Evolutionary conservation across 2,113 vertebrate genomes (phyloP).

Genomic region (Tragelaphus buxtoni): DNA sequence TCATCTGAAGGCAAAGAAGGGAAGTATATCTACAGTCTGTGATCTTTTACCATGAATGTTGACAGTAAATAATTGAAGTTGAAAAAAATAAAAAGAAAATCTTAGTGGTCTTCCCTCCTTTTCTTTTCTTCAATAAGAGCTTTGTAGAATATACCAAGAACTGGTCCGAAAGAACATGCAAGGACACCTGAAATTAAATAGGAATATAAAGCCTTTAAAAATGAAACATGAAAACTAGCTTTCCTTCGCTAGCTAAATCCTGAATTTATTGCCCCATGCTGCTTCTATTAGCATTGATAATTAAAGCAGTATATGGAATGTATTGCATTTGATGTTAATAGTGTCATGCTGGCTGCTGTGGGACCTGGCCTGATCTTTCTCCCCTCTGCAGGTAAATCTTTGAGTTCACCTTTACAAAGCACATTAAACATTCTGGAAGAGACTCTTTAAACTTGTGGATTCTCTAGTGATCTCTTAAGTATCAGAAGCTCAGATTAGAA

Average conservation of each 20-base stretch:
- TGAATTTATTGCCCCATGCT: slow-evolving; percentile 64
- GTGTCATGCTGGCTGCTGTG: slow-evolving; percentile 35
- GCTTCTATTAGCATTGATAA: slow-evolving; percentile 71
- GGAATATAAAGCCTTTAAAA: slow-evolving; percentile 57
- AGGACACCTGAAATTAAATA: slow-evolving; percentile 64
- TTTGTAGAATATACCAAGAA: slow-evolving; percentile 21
- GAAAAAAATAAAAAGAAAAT: slow-evolving; percentile 39
- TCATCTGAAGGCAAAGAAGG: background rate
- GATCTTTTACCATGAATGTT: background rate
- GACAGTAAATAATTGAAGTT: slow-evolving; percentile 9
- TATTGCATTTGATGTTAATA: slow-evolving; percentile 63
- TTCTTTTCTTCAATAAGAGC: slow-evolving; percentile 8
- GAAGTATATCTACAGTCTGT: background rate
- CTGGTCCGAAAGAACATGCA: slow-evolving; percentile 39
- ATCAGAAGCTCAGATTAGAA: slow-evolving; percentile 57
- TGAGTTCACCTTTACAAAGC: slow-evolving; percentile 68
- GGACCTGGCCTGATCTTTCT: slow-evolving; percentile 58
- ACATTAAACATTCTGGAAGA: slow-evolving; percentile 54
- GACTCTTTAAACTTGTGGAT: slow-evolving; percentile 43
- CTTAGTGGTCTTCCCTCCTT: background rate
- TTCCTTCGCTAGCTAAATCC: slow-evolving; percentile 37
- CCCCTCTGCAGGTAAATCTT: slow-evolving; percentile 60
- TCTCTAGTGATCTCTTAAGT: slow-evolving; percentile 54
- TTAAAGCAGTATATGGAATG: slow-evolving; percentile 62
- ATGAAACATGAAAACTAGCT: slow-evolving; percentile 64